These are phyloP conservation scores for Pachyuromys duprasi DNA, from an alignment of 2,797 vertebrate species.

Conservation along the genomic window DNA sequence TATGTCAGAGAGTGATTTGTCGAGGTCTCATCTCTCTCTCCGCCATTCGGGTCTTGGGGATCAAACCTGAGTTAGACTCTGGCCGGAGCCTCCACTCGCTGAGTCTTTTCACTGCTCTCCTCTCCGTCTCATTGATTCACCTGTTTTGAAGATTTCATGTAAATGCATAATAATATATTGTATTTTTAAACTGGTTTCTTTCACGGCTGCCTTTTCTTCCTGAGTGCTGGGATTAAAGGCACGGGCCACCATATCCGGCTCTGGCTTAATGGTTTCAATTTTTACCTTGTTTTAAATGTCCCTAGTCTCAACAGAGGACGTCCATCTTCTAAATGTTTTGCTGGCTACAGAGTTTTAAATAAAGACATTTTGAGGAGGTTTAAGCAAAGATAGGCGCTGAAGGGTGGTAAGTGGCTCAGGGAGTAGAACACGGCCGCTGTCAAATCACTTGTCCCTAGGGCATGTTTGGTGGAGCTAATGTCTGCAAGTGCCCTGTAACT, in stretches of 20 bases:
- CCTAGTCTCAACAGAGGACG: not conserved
- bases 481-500: not conserved
- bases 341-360: conserved; percentile 47
- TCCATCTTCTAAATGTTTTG: not conserved
- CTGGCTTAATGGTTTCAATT: conserved; percentile 8
- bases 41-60: too few relatives aligned
- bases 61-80: too few relatives aligned
- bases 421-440: not conserved
- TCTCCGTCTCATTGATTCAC: not conserved
- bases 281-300: conserved; percentile 40
- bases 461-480: not conserved
- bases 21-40: too few relatives aligned
- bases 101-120: not conserved
- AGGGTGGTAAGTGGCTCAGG: not conserved
- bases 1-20: not conserved
- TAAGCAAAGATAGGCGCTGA: not conserved
- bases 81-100: not conserved
- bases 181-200: conserved; percentile 23
- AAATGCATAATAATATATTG: not conserved
- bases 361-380: conserved; percentile 26
- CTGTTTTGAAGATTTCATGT: conserved; percentile 20
- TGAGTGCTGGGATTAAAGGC: not conserved
- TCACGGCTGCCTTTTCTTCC: not conserved
- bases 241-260: not conserved
- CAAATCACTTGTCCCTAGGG: not conserved